phyloP scores from a whole-genome alignment of 2,113 vertebrate species.

The Plecturocebus donacophilus region DNA sequence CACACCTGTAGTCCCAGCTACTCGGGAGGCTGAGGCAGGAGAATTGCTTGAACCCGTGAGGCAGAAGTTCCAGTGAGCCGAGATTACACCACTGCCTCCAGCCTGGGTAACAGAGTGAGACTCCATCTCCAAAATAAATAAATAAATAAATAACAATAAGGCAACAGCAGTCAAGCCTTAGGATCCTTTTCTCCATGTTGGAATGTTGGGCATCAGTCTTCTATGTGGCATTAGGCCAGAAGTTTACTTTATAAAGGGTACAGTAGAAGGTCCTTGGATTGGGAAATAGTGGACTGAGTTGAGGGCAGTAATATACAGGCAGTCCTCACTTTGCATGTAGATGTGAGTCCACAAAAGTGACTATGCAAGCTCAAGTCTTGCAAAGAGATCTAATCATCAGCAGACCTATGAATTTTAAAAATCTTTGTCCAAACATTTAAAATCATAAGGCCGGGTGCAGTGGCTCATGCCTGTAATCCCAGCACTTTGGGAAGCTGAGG shows the following conservation, averaged over 20 bases:
- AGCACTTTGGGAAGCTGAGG: too few species aligned
- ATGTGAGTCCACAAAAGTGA: neutral
- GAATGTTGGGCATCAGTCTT: neutral
- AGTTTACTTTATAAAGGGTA: neutral
- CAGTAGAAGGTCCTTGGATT: fast-evolving
- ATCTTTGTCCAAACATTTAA: neutral
- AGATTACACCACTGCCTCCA: too few species aligned
- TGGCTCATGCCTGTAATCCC: too few species aligned
- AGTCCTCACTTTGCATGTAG: neutral
- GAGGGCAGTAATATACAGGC: neutral
- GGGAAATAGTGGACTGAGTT: neutral
- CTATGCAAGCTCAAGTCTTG: neutral
- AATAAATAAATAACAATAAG: neutral
- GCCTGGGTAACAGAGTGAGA: too few species aligned
- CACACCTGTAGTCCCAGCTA: too few species aligned
- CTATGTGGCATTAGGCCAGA: neutral
- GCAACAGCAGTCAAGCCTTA: neutral
- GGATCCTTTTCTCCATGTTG: neutral
- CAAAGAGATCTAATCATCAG: neutral
- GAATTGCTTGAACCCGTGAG: too few species aligned
- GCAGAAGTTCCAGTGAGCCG: too few species aligned
- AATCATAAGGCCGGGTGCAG: neutral
- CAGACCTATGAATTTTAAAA: neutral
- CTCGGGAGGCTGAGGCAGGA: too few species aligned
- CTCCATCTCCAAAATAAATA: too few species aligned